Percentiles rank a stretch among this genome's conserved stretches.
Evolutionary conservation across 2,113 vertebrate species (phyloP).

Genomic region (Reinhardtius hippoglossoides): DNA sequence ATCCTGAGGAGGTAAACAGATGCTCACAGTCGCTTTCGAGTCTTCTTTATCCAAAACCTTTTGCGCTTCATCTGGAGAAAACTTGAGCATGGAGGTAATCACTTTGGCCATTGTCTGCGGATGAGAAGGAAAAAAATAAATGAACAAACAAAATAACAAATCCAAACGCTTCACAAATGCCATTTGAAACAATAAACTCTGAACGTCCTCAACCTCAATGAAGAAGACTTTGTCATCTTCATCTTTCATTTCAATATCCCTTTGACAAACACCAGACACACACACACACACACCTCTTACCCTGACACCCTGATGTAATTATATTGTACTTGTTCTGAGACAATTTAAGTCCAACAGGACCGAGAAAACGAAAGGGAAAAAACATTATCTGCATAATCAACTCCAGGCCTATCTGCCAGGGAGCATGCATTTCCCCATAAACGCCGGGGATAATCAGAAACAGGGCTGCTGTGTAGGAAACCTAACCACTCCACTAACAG

Average conservation of each 20-base stretch:
- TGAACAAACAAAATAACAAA: background rate
- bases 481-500: constrained; percentile 56
- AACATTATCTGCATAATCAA: constrained; percentile 67
- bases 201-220: background rate
- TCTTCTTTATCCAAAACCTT: constrained; percentile 97
- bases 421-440: constrained; percentile 64
- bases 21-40: constrained; percentile 87
- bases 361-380: constrained; percentile 23
- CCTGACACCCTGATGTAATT: constrained; percentile 22
- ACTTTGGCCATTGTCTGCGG: constrained; percentile 98
- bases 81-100: constrained; percentile 95
- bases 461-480: constrained; percentile 71
- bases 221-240: background rate
- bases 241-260: background rate
- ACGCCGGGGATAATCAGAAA: constrained; percentile 76
- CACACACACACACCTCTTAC: background rate
- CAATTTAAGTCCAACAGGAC: constrained; percentile 52
- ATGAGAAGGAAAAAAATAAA: constrained; percentile 27
- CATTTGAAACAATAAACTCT: background rate
- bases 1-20: constrained; percentile 1
- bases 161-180: background rate
- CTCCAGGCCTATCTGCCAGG: constrained; percentile 67
- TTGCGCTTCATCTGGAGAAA: constrained; percentile 92
- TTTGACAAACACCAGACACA: constrained; percentile 6
- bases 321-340: constrained; percentile 52